phyloP scores from a whole-genome alignment of 2,888 invertebrate species.

The Dinocampus coccinellae region DNA sequence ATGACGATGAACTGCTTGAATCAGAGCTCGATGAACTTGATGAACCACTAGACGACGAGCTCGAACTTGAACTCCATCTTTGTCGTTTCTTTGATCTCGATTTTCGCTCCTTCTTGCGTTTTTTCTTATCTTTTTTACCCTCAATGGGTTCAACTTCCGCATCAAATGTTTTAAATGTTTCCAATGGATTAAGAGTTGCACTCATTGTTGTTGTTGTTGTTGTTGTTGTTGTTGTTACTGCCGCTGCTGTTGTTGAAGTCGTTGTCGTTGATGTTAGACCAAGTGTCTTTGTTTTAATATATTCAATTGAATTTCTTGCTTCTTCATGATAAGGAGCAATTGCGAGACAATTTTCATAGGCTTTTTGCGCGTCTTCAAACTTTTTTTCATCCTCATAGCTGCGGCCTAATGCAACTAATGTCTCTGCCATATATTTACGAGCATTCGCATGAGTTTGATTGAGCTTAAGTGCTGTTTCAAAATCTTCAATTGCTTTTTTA shows the following conservation, averaged over 20 bases:
- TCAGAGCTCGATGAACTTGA: conserved; percentile 75
- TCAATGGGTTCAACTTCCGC: conserved; percentile 62
- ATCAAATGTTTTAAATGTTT: conserved; percentile 63
- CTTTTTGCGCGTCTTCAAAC: conserved; percentile 85
- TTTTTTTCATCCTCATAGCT: conserved; percentile 91
- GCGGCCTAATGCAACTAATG: conserved; percentile 88
- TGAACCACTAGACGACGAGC: conserved; percentile 78
- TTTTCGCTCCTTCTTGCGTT: conserved; percentile 69
- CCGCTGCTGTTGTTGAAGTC: conserved; percentile 38
- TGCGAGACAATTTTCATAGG: conserved; percentile 85
- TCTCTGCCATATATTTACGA: conserved; percentile 93
- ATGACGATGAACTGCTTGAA: conserved; percentile 73
- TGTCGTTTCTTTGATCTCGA: conserved; percentile 66
- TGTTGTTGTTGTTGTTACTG: background rate
- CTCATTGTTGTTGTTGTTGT: background rate
- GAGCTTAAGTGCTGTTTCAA: conserved; percentile 89
- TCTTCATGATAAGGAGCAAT: conserved; percentile 90
- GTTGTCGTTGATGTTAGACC: conserved; percentile 48
- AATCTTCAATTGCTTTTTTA: conserved; percentile 93
- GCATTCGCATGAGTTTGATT: conserved; percentile 94
- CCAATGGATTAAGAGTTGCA: conserved; percentile 55
- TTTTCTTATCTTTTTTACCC: conserved; percentile 68
- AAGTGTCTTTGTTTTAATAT: conserved; percentile 78
- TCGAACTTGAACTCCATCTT: conserved; percentile 74
- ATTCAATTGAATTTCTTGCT: conserved; percentile 86